Percentiles rank a stretch among this genome's conserved stretches.
These are phyloP conservation scores for Merluccius polli DNA, from an alignment of 2,797 vertebrate genomes.

Conservation along the genomic window DNA sequence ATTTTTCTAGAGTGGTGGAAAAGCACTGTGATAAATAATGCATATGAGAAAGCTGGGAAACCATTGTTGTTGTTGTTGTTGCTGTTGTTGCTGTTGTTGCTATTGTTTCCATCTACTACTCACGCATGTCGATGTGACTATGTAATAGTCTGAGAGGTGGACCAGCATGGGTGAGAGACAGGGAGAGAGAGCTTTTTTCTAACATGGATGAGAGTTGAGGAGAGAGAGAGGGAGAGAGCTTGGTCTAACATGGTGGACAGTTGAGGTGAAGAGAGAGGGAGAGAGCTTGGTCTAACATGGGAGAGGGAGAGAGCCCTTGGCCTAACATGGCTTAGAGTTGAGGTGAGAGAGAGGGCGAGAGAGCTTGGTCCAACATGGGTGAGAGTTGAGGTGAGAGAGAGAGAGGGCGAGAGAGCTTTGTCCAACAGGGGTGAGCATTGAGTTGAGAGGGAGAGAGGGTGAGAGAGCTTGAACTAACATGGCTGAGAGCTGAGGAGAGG, in stretches of 20 bases:
- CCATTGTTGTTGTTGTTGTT: not conserved
- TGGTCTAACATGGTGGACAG: not conserved
- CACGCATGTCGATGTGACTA: not conserved
- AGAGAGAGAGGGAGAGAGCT: not conserved
- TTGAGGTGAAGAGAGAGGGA: no score
- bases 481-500: no score
- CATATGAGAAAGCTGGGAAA: not conserved
- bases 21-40: not conserved
- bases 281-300: no score
- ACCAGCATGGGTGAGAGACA: not conserved
- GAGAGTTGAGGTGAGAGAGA: not conserved
- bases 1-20: not conserved
- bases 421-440: no score
- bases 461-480: no score
- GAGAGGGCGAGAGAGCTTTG: no score
- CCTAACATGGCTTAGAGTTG: not conserved
- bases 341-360: not conserved
- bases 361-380: not conserved
- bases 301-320: not conserved
- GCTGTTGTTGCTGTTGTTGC: no score
- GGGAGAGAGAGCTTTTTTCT: not conserved
- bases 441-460: not conserved
- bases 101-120: not conserved
- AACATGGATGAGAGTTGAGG: no score
- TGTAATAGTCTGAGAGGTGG: not conserved